A percentile compares a stretch with the other conserved stretches of the same genome.
phyloP scores from a whole-genome alignment of 2,113 vertebrate species.

The Ploceus nigricollis region DNA sequence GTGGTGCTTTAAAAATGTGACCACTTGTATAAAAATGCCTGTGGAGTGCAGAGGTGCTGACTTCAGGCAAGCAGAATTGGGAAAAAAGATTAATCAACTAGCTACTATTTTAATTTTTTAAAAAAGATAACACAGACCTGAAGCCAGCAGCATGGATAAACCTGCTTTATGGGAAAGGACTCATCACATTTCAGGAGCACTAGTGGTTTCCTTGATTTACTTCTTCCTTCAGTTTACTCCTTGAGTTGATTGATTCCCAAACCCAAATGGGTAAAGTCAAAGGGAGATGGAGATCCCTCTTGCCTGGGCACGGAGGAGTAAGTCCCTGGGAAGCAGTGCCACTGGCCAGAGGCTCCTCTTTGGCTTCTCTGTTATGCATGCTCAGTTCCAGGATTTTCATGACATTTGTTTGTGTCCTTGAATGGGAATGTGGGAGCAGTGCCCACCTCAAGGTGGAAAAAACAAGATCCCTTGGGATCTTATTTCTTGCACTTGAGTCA shows the following conservation, averaged over 20 bases:
- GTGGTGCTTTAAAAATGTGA: background rate
- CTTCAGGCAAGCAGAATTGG: background rate
- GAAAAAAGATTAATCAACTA: background rate
- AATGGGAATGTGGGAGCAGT: background rate
- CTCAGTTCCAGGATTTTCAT: constrained; percentile 12
- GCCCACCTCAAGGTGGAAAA: background rate
- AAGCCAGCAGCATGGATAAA: background rate
- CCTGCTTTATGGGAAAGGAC: background rate
- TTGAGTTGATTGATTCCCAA: background rate
- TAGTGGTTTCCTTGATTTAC: background rate
- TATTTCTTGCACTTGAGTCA: background rate
- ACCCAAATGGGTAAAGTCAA: background rate
- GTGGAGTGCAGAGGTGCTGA: background rate
- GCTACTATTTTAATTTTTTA: background rate
- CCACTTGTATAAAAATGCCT: background rate
- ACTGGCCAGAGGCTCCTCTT: background rate
- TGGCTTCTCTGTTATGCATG: constrained; percentile 34
- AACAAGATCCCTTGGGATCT: background rate
- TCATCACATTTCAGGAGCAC: background rate
- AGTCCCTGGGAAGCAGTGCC: background rate
- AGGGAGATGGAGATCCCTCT: background rate
- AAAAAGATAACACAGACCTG: background rate
- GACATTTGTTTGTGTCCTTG: background rate
- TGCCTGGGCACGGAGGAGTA: background rate
- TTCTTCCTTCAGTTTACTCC: background rate